phyloP scores from a whole-genome alignment of 2,113 vertebrate species.

The Oreocharis arfaki region DNA sequence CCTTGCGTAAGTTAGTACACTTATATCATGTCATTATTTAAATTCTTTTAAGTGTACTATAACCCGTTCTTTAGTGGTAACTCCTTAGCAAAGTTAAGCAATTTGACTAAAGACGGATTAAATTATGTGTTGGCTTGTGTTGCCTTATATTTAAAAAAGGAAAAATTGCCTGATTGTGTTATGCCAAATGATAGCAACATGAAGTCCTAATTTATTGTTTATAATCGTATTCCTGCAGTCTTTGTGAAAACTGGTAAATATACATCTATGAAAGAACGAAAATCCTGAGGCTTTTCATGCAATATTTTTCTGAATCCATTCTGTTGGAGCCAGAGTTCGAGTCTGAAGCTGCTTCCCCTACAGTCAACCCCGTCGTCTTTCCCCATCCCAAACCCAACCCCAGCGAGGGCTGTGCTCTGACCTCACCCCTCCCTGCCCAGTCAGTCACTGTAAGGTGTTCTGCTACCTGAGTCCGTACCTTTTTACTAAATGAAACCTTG shows the following conservation, averaged over 20 bases:
- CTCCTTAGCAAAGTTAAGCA: slow-evolving; percentile 73
- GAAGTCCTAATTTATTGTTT: slow-evolving; percentile 78
- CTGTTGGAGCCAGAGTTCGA: slow-evolving; percentile 25
- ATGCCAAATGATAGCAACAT: slow-evolving; percentile 80
- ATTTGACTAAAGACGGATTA: slow-evolving; percentile 73
- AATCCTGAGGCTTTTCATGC: slow-evolving; percentile 55
- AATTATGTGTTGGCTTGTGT: slow-evolving; percentile 77
- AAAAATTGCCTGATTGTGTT: slow-evolving; percentile 75
- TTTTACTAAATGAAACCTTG: slow-evolving; percentile 32
- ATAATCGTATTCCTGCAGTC: slow-evolving; percentile 65
- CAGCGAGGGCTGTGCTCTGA: slow-evolving; percentile 40
- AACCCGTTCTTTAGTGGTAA: slow-evolving; percentile 69
- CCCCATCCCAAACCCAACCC: neutral
- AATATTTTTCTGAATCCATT: slow-evolving; percentile 43
- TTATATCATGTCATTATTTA: slow-evolving; percentile 65
- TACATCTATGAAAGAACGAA: slow-evolving; percentile 58
- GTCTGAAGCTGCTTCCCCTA: slow-evolving; percentile 37
- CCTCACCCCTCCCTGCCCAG: slow-evolving; percentile 8
- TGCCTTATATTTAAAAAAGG: slow-evolving; percentile 80
- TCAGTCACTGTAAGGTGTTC: slow-evolving; percentile 43
- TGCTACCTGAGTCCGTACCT: neutral
- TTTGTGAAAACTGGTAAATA: slow-evolving; percentile 72
- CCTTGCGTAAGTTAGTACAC: slow-evolving; percentile 55
- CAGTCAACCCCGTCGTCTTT: neutral
- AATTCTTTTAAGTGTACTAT: slow-evolving; percentile 67